A percentile compares a stretch with the other conserved stretches of the same genome.
Evolutionary conservation across 2,113 vertebrate genomes (phyloP).

Genomic region (Oryzias curvinotus): DNA sequence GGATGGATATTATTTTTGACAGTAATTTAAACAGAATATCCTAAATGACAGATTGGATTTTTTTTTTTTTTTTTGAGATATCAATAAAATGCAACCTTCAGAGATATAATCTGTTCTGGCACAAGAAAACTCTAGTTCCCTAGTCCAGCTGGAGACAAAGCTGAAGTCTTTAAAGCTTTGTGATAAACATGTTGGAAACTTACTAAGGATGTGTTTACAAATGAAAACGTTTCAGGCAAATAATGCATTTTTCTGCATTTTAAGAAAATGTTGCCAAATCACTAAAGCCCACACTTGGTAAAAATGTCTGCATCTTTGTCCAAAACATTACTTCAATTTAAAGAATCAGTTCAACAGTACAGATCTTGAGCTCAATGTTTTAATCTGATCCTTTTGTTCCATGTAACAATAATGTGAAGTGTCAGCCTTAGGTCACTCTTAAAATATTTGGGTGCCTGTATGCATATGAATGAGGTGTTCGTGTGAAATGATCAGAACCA

Average conservation of each 20-base stretch:
- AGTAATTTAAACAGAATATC: slow-evolving; percentile 20
- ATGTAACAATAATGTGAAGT: neutral
- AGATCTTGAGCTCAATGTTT: slow-evolving; percentile 56
- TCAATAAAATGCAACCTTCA: slow-evolving; percentile 6
- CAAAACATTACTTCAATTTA: slow-evolving; percentile 50
- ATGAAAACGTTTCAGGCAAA: neutral
- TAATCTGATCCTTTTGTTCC: slow-evolving; percentile 20
- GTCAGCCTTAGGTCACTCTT: slow-evolving; percentile 26
- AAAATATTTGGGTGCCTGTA: neutral
- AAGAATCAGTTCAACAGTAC: slow-evolving; percentile 59
- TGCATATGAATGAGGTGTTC: neutral
- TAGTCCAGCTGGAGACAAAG: slow-evolving; percentile 10
- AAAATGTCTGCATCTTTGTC: slow-evolving; percentile 2
- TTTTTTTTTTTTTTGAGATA: slow-evolving; percentile 6
- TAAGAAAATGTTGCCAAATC: too few relatives aligned
- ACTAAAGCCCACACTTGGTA: too few relatives aligned
- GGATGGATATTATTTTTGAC: slow-evolving; percentile 15
- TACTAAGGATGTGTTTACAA: slow-evolving; percentile 14
- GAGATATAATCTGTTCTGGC: slow-evolving; percentile 31
- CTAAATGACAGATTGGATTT: slow-evolving; percentile 19
- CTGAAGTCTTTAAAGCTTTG: neutral
- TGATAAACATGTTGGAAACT: slow-evolving; percentile 7
- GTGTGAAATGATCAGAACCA: slow-evolving; percentile 27
- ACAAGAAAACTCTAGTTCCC: slow-evolving; percentile 8
- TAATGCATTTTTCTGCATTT: too few relatives aligned